Evolutionary conservation across 2,888 invertebrate species (phyloP).

Genomic region (Drosophila helvetica): DNA sequence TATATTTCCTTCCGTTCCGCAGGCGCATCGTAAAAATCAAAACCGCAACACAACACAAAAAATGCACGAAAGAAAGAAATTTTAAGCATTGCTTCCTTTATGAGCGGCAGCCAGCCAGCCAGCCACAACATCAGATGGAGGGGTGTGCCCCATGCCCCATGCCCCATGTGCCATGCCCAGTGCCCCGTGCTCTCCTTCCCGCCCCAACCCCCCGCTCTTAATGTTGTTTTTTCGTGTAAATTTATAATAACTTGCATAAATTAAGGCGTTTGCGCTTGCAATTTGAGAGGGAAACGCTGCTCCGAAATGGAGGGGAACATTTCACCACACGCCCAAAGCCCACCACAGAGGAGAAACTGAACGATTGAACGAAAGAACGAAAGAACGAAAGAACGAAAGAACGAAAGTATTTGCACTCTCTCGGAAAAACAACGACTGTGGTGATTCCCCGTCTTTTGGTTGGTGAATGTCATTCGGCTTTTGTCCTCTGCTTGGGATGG

Average conservation of each 20-base stretch:
- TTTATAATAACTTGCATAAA: slow-evolving; percentile 78
- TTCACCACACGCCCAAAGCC: not conserved
- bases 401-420: not conserved
- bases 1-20: slow-evolving; percentile 40
- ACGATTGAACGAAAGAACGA: slow-evolving; percentile 18
- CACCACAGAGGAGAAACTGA: slow-evolving; percentile 44
- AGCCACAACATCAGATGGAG: slow-evolving; percentile 25
- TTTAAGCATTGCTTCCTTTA: slow-evolving; percentile 65
- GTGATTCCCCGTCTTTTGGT: slow-evolving; percentile 17
- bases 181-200: no score
- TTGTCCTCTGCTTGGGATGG: slow-evolving; percentile 3
- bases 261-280: slow-evolving; percentile 59
- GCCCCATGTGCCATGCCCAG: not conserved
- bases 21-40: slow-evolving; percentile 41
- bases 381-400: no score
- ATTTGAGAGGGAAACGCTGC: slow-evolving; percentile 22
- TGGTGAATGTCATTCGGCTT: slow-evolving; percentile 7
- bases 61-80: slow-evolving; percentile 44
- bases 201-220: slow-evolving; percentile 35
- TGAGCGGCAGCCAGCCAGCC: slow-evolving; percentile 34
- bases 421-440: not conserved
- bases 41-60: slow-evolving; percentile 37
- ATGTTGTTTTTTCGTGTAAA: slow-evolving; percentile 79
- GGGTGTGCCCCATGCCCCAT: not conserved
- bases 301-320: slow-evolving; percentile 26